Base-by-base conservation (phyloP, 2,113 vertebrate genomes). In the Gracilinanus agilis region DNA sequence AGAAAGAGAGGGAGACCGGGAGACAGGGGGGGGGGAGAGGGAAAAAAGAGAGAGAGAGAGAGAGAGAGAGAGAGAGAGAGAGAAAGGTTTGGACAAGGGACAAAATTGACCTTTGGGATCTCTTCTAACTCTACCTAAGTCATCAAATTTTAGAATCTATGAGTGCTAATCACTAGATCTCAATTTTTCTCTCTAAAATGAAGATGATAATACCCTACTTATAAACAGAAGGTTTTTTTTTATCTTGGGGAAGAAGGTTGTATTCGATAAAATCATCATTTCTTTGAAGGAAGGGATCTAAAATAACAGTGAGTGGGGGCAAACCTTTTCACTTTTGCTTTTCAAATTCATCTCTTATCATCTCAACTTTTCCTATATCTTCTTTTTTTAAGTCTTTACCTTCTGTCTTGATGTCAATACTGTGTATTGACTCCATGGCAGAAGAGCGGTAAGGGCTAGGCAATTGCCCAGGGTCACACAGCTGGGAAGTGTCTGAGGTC, bases 181-280 rank as follows among this genome's bases (percentile, higher is more conserved):
- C 89, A 95, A 8, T 24, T 90, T 90, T 44, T 67, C 27, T 92
- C 40, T 92, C 54, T 88, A 55, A 94, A 92, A 95, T 49, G 89
- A 89, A 88, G 4, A 55, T 55, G 75, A 34, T 34, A 54, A 55
- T 1, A 58, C 23, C 53, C 44, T 23, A 23, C n/a, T 2, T 7
- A 83, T 40, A 40, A 6, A 40, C 34, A 83, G 34, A 75, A 75
- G 6, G 19, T 83, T 83, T 83, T 40, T 40, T 6, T 83, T 75
- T n/a, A 6, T 56, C 1, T 1, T 29, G 9, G 10, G 5, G 19
- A 2, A 19, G 16, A 6, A n/a, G 12, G 1, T 19, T 27, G 27
- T 12, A 4, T 67, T 75, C 34, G 34, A 34, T 40, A 40, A 83
- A 40, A 83, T 40, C 21, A 83, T 83, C 34, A 40, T 40, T 92